Conservation (phyloP, 2,888 invertebrate species). For the Prenolepis imparis region DNA sequence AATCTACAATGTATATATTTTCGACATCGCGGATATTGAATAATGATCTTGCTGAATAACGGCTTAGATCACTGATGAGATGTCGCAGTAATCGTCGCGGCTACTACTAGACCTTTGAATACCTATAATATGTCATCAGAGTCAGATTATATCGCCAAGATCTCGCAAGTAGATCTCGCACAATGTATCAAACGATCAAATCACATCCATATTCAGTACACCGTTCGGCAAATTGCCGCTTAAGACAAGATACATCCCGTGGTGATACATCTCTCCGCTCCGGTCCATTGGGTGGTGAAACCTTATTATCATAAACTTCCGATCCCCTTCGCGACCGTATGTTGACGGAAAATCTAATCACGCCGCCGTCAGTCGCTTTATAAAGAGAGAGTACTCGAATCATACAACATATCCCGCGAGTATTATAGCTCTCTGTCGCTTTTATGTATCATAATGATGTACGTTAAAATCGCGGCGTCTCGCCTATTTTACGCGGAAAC, state of each 20-base stretch:
- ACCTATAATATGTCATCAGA: conserved; percentile 41
- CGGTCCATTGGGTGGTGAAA: not conserved
- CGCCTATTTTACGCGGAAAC: not conserved
- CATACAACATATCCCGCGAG: not conserved
- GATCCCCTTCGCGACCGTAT: not conserved
- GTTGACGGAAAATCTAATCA: conserved; percentile 11
- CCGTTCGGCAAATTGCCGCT: conserved; percentile 43
- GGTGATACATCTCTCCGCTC: conserved; percentile 6
- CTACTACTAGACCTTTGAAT: conserved; percentile 29
- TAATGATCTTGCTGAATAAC: not conserved
- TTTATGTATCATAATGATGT: not conserved
- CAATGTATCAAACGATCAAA: conserved; percentile 36
- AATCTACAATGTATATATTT: not conserved
- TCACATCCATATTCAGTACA: conserved; percentile 34
- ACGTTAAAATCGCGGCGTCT: not conserved
- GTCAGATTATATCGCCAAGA: conserved; percentile 51
- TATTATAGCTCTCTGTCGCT: not conserved
- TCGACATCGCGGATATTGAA: not conserved
- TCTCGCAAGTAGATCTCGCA: conserved; percentile 32
- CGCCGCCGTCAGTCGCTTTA: too few species aligned
- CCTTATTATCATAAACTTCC: conserved; percentile 26
- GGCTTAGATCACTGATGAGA: not conserved
- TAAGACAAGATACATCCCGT: conserved; percentile 30
- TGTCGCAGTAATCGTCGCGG: not conserved
- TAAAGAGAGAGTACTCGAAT: not conserved